Conservation (phyloP, 2,888 invertebrate genomes). For the Baronia brevicornis region DNA sequence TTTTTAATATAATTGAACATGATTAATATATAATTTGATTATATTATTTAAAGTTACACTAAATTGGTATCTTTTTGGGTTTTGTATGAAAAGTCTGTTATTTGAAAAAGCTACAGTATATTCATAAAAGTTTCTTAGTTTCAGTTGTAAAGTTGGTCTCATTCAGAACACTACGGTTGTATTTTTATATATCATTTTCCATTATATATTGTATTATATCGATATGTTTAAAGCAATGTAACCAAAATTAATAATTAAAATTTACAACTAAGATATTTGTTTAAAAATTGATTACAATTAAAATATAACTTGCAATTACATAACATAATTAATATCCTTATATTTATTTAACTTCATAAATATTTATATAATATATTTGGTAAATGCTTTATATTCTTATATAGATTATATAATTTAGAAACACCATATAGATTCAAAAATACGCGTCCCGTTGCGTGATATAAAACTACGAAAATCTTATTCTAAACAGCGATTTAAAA, state of each 20-base stretch:
- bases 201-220: slow-evolving; percentile 16
- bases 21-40: too few relatives aligned
- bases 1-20: slow-evolving; percentile 16
- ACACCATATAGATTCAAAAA: slow-evolving; percentile 20
- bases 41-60: too few relatives aligned
- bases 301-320: too few relatives aligned
- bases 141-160: slow-evolving; percentile 26
- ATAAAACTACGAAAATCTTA: slow-evolving; percentile 33
- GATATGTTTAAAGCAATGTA: slow-evolving; percentile 8
- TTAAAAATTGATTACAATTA: too few relatives aligned
- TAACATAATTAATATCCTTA: too few relatives aligned
- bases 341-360: too few relatives aligned
- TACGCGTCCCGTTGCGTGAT: slow-evolving; percentile 25
- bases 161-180: slow-evolving; percentile 27
- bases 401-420: slow-evolving; percentile 13
- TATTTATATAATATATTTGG: too few relatives aligned
- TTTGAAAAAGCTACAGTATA: too few relatives aligned
- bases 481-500: neutral
- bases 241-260: slow-evolving; percentile 10
- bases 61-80: too few relatives aligned
- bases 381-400: neutral
- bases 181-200: slow-evolving; percentile 13
- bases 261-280: too few relatives aligned
- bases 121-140: too few relatives aligned
- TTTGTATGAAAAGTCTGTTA: too few relatives aligned